These are phyloP conservation scores for Athrips mouffetella DNA, from an alignment of 2,888 invertebrate genomes.

Conservation along the genomic window DNA sequence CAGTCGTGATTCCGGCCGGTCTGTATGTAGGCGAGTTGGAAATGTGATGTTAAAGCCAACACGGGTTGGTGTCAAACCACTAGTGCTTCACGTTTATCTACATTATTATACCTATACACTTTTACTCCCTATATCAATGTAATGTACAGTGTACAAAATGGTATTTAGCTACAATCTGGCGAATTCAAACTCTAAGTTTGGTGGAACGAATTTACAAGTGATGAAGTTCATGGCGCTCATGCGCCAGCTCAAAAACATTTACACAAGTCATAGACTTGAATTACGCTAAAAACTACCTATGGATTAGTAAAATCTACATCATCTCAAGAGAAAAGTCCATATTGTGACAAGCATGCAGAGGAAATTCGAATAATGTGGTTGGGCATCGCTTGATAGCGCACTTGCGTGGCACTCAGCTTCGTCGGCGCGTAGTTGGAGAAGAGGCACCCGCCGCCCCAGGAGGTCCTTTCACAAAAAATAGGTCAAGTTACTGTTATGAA, in stretches of 20 bases:
- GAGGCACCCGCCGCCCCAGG: constrained; percentile 80
- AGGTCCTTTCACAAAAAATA: constrained; percentile 57
- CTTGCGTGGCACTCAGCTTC: constrained; percentile 91
- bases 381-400: constrained; percentile 84
- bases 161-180: constrained; percentile 40
- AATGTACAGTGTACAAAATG: constrained; percentile 43
- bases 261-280: background rate
- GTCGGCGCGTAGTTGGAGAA: constrained; percentile 86
- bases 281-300: constrained; percentile 14
- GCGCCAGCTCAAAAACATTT: no score
- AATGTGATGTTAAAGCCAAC: constrained; percentile 12
- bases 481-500: background rate
- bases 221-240: background rate
- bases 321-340: constrained; percentile 58
- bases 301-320: constrained; percentile 39
- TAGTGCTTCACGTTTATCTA: constrained; percentile 12
- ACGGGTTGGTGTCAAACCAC: constrained; percentile 4
- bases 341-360: constrained; percentile 50
- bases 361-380: constrained; percentile 52
- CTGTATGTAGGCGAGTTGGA: constrained; percentile 11
- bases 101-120: constrained; percentile 33
- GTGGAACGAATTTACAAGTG: constrained; percentile 25
- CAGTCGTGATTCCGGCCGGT: background rate
- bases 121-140: constrained; percentile 35
- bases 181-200: constrained; percentile 32